Base-by-base conservation (phyloP, 2,888 invertebrate genomes). In the Phorcus lineatus region DNA sequence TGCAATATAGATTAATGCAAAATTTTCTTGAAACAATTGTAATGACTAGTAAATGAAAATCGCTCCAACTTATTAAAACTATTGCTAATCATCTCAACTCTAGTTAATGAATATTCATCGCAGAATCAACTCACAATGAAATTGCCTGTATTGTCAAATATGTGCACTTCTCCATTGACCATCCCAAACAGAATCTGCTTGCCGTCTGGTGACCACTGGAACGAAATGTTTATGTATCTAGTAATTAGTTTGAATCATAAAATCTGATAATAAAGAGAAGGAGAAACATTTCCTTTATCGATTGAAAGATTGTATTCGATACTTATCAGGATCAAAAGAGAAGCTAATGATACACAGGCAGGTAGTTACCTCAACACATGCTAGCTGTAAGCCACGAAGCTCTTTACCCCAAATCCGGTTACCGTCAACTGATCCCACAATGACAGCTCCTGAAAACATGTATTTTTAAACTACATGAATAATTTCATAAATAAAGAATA, bases 401-500 rank as follows among this genome's bases (percentile, higher is more conserved):
- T 99, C 99, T 93, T 98, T 99, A 3, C 98, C 98, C 98, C 99
- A 99, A 53, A 99, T 97, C 83, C 99, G 95, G 90, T 98, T 99
- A 0, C 99, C 99, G 94, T 99, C 99, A 0, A 99, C 98, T 11
- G 98, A 98, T 0, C 99, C 99, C 79, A 97, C 96, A 89, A 98
- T 98, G 1, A 98, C 97, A 80, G 97, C 97, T 78, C 97, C 96
- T 96, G 88, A 74, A 88, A 13, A 93, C 80, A 47, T 47, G 11
- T 11, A 11, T 6, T 47, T 11, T 47, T 47, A 6, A 47, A 47
- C 47, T 1, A 47, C n/a, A n/a, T n/a, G n/a, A 47, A 47, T 47
- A 36, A 36, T 7, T 36, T 36, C 36, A 36, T 36, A 36, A 4
- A 2, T 36, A 7, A 36, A 36, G 7, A 36, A 36, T 7, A 2